phyloP scores from a whole-genome alignment of 2,797 vertebrate genomes.

The Geotrypetes seraphini region DNA sequence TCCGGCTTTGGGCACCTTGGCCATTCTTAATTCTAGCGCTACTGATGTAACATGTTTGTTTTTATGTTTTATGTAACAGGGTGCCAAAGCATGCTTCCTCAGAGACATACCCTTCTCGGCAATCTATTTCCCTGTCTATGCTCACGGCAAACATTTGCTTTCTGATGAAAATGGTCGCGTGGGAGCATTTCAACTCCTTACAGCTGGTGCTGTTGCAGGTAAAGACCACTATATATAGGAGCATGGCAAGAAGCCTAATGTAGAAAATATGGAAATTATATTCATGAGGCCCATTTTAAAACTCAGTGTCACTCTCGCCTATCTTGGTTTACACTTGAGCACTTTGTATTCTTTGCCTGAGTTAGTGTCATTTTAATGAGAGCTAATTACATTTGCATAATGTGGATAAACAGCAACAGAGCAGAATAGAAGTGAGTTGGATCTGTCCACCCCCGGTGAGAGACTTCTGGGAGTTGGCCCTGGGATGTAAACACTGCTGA shows the following conservation, averaged over 20 bases:
- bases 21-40: constrained; percentile 7
- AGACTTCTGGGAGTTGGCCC: constrained; percentile 43
- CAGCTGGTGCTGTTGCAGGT: constrained; percentile 93
- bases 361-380: constrained; percentile 59
- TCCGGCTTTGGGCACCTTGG: neutral
- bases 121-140: constrained; percentile 95
- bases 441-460: constrained; percentile 56
- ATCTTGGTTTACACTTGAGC: constrained; percentile 52
- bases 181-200: constrained; percentile 79
- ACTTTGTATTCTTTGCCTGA: constrained; percentile 54
- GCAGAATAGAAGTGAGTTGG: constrained; percentile 56
- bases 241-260: too few species aligned
- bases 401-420: constrained; percentile 70
- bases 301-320: constrained; percentile 49
- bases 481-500: too few species aligned
- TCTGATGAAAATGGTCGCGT: constrained; percentile 76
- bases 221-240: too few species aligned
- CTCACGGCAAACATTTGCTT: constrained; percentile 75
- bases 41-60: constrained; percentile 18
- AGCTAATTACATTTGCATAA: constrained; percentile 75
- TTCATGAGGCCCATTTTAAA: constrained; percentile 33
- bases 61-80: constrained; percentile 53
- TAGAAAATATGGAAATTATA: constrained; percentile 37
- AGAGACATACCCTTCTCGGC: constrained; percentile 98
- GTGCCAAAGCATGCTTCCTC: constrained; percentile 96